phyloP scores from a whole-genome alignment of 2,888 invertebrate genomes.

The Hoplodrina blanda region DNA sequence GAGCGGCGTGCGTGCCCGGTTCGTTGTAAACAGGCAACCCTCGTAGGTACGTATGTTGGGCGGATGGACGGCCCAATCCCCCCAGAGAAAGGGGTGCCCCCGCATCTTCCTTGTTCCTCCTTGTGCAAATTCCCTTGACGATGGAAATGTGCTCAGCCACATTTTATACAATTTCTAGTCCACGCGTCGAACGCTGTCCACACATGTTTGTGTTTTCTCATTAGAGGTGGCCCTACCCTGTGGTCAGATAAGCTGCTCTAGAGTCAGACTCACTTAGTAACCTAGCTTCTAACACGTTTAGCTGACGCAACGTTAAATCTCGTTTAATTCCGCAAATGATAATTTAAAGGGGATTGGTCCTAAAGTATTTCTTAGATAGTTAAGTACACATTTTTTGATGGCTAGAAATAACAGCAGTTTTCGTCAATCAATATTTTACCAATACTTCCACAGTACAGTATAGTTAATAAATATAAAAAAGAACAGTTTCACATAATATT shows the following conservation, averaged over 20 bases:
- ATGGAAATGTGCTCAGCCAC: slow-evolving; percentile 90
- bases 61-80: slow-evolving; percentile 84
- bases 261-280: slow-evolving; percentile 2
- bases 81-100: slow-evolving; percentile 88
- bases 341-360: no score
- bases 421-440: no score
- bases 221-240: slow-evolving; percentile 35
- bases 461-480: no score
- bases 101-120: slow-evolving; percentile 90
- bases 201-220: slow-evolving; percentile 58
- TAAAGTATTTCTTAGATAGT: no score
- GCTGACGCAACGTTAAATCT: slow-evolving; percentile 2
- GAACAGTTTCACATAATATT: not conserved
- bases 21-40: slow-evolving; percentile 89
- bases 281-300: slow-evolving; percentile 1
- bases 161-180: slow-evolving; percentile 91
- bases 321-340: not conserved
- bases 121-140: slow-evolving; percentile 91
- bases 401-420: no score
- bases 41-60: slow-evolving; percentile 85
- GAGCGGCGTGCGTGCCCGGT: slow-evolving; percentile 89
- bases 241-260: not conserved
- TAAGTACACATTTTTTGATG: no score
- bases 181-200: slow-evolving; percentile 80
- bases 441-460: no score